Base-by-base conservation (phyloP, 2,797 vertebrate genomes). In the Dallia pectoralis region DNA sequence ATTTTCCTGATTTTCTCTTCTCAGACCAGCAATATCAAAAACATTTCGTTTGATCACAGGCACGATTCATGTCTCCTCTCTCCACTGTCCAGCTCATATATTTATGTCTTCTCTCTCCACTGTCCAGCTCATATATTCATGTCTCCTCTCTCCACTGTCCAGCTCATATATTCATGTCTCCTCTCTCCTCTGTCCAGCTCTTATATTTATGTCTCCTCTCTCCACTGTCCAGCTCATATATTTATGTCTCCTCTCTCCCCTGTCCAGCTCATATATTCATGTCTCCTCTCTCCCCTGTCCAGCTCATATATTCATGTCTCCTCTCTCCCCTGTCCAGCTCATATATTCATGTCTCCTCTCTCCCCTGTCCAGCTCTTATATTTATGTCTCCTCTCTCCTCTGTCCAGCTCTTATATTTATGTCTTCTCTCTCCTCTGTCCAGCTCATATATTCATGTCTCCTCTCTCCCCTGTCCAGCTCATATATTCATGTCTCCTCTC, bases 41-140 rank as follows among this genome's bases (percentile, higher is more conserved):
- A 78, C 62, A 67, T 36, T 22, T 33, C 53, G 59, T 74, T 78
- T 78, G 77, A 79, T 75, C 73, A 62, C 36, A 67, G 67, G 62
- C 71, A 51, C 16, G 25, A 75, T 72, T 51, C 32, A 73, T 30
- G 30, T 72, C 22, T 40, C 49, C 18, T 5, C 62, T 67, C 44
- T 14, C 65, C 44, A 22, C 64, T 67, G 72, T 65, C 68, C 68
- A 62, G 47, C 61, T 48, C 48, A 27, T 70, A 53, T 33, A 72
- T 36, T 36, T 7, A 36, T 36, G 33, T 36, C 33, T 36, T 7
- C 33, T 36, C 33, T 36, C 33, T 33, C 33, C 19, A 3, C 33
- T 36, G 33, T 40, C 29, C 14, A 32, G 33, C 27, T 36, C 33
- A 3, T 36, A 36, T 67, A 78, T 74, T 48, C 29, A 73, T 27